Percentiles rank a stretch among this genome's conserved stretches.
These are phyloP conservation scores for Lepidostoma basale DNA, from an alignment of 1,140 invertebrate genomes.

Conservation along the genomic window DNA sequence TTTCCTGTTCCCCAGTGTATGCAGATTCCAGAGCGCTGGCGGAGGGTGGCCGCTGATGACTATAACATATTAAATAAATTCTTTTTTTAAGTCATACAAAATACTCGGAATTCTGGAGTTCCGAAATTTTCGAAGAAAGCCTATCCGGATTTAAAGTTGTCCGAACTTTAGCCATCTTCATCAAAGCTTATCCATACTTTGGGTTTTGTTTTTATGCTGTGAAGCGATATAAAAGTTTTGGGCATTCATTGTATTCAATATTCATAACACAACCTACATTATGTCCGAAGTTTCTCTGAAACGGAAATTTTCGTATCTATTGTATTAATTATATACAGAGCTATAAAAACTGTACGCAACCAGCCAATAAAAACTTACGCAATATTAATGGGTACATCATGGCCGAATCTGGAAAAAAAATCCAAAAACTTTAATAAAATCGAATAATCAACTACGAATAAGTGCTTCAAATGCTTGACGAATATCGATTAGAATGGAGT, in stretches of 20 bases:
- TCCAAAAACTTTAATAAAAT: too few relatives aligned
- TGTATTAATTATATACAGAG: background rate
- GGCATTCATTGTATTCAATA: slow-evolving; percentile 26
- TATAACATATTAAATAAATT: too few relatives aligned
- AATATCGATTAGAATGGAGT: too few relatives aligned
- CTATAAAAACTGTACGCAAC: slow-evolving; percentile 6
- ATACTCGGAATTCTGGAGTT: background rate
- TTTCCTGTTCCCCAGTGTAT: too few relatives aligned
- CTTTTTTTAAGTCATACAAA: slow-evolving; percentile 13
- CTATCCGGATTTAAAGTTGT: slow-evolving; percentile 21
- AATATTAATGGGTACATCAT: too few relatives aligned
- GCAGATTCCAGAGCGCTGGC: too few relatives aligned
- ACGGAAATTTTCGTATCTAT: slow-evolving; percentile 13
- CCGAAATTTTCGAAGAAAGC: slow-evolving; percentile 8
- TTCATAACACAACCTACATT: slow-evolving; percentile 21
- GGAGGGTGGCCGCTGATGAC: too few relatives aligned
- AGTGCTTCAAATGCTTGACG: too few relatives aligned
- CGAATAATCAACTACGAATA: too few relatives aligned
- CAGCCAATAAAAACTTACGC: background rate
- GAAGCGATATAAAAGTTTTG: slow-evolving; percentile 15
- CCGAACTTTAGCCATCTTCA: slow-evolving; percentile 10
- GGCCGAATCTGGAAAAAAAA: too few relatives aligned
- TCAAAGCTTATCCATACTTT: slow-evolving; percentile 24
- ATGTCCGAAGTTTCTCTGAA: slow-evolving; percentile 16
- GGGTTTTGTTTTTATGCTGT: slow-evolving; percentile 13